Evolutionary conservation across 2,113 vertebrate genomes (phyloP).

Genomic region (Pelodiscus sinensis): DNA sequence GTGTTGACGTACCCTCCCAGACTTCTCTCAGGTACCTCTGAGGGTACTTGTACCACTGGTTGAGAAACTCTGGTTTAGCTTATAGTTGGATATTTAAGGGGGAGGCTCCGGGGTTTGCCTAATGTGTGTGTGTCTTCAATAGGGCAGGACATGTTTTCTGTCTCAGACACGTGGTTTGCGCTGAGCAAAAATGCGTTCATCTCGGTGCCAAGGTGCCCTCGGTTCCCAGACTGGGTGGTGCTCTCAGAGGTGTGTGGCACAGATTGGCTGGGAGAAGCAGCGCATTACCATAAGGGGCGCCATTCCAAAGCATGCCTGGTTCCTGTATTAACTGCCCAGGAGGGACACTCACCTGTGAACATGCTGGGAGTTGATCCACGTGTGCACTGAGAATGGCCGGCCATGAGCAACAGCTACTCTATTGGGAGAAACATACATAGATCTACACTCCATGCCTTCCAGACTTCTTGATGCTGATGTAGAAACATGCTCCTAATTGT

Average conservation of each 20-base stretch:
- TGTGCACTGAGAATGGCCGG: neutral
- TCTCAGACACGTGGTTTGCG: neutral
- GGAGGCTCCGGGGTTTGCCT: neutral
- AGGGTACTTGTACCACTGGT: no score
- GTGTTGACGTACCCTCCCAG: no score
- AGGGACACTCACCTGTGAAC: neutral
- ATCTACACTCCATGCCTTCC: fast-evolving
- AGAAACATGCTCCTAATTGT: neutral
- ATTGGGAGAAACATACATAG: neutral
- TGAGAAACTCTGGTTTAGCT: neutral
- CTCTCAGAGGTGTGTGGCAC: neutral
- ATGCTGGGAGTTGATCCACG: neutral
- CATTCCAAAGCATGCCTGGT: neutral
- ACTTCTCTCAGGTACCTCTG: no score
- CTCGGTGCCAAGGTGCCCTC: neutral
- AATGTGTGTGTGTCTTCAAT: neutral
- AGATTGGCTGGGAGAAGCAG: fast-evolving
- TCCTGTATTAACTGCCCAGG: neutral
- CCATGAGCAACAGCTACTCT: neutral
- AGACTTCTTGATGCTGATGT: neutral
- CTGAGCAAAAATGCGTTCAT: neutral
- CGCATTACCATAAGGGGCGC: neutral
- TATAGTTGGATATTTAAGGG: neutral
- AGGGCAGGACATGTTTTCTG: neutral
- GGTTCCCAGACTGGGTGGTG: fast-evolving